Percentiles rank a stretch among this genome's conserved stretches.
These are phyloP conservation scores for Ascidia mentula DNA, from an alignment of 23 tunicate species.

Conservation along the genomic window DNA sequence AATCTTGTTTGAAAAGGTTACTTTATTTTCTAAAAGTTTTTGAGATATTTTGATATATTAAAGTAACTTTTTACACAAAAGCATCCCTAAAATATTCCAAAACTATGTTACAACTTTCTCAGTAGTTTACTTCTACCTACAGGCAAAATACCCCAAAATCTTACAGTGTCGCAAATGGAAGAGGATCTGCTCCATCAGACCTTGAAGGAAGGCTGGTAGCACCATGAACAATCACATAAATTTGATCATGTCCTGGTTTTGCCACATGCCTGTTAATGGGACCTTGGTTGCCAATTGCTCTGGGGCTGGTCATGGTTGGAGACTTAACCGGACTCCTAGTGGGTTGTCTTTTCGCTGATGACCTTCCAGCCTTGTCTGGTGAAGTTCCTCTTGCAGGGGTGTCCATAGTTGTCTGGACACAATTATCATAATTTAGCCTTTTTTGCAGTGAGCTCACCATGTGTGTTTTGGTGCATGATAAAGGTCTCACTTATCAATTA, in stretches of 20 bases:
- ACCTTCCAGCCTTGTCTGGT: not conserved
- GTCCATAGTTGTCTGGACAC: constrained; percentile 72
- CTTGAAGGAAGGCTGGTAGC: constrained; percentile 90
- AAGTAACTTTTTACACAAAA: too few relatives aligned
- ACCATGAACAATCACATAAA: constrained; percentile 74
- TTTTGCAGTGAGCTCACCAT: too few relatives aligned
- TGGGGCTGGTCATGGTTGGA: constrained; percentile 61
- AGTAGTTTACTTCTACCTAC: too few relatives aligned
- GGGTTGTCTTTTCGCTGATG: not conserved
- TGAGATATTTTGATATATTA: too few relatives aligned
- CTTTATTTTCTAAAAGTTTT: too few relatives aligned
- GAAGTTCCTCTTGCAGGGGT: constrained; percentile 19
- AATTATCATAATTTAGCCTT: too few relatives aligned
- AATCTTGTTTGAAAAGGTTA: too few relatives aligned
- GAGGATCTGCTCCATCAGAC: constrained; percentile 83
- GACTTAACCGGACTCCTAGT: not conserved
- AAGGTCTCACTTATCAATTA: too few relatives aligned
- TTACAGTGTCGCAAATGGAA: constrained; percentile 84
- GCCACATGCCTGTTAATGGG: constrained; percentile 47
- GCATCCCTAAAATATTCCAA: not conserved
- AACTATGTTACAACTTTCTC: not conserved
- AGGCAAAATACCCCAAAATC: too few relatives aligned
- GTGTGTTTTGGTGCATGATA: too few relatives aligned
- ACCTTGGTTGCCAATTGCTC: not conserved
- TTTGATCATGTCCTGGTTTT: constrained; percentile 67